These are phyloP conservation scores for Panonychus citri DNA, from an alignment of 1,140 invertebrate genomes.

Conservation along the genomic window DNA sequence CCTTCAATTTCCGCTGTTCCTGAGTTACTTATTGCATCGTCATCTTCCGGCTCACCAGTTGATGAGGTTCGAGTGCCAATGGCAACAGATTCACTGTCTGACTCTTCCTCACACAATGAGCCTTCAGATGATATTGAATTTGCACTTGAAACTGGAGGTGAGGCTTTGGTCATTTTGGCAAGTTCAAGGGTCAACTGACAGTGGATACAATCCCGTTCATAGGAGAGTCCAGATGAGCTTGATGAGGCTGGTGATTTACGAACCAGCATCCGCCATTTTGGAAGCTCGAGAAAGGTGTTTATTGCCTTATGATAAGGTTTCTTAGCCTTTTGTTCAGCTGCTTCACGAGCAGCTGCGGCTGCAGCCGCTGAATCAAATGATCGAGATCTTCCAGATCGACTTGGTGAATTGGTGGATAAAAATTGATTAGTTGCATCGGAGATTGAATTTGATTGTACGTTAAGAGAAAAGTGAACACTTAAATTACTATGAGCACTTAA, in stretches of 20 bases:
- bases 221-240: constrained; percentile 14
- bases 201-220: constrained; percentile 29
- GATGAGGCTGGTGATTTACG: constrained; percentile 6
- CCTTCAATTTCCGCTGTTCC: background rate
- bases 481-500: too few species aligned
- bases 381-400: background rate
- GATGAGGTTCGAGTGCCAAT: background rate
- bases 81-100: constrained; percentile 8
- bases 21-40: background rate
- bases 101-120: too few species aligned
- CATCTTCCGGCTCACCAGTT: too few species aligned
- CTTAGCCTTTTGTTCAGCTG: background rate
- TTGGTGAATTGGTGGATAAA: too few species aligned
- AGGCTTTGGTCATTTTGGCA: too few species aligned
- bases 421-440: too few species aligned
- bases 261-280: constrained; percentile 10
- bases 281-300: constrained; percentile 10
- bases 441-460: too few species aligned
- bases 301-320: constrained; percentile 21
- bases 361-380: background rate
- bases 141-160: too few species aligned
- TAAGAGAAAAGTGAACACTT: too few species aligned
- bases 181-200: too few species aligned
- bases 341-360: background rate
- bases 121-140: too few species aligned